phyloP scores from a whole-genome alignment of 2,113 vertebrate genomes.

The Enhydra lutris region DNA sequence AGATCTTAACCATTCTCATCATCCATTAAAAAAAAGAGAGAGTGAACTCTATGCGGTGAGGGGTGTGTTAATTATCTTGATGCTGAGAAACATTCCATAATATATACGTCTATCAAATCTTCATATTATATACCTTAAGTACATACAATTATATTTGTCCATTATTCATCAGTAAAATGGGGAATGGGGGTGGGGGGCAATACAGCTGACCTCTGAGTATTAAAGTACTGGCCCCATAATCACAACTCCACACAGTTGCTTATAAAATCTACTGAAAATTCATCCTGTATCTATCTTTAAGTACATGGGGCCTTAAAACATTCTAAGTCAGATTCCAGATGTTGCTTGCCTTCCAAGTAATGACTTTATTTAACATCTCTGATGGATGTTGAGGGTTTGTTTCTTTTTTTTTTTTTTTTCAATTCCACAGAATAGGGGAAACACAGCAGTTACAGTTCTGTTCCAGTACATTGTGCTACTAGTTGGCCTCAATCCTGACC shows the following conservation, averaged over 20 bases:
- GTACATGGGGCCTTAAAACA: background rate
- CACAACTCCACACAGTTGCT: background rate
- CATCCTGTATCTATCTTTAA: background rate
- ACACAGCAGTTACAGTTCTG: background rate
- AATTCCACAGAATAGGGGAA: background rate
- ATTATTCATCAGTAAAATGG: background rate
- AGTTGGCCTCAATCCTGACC: conserved; percentile 65
- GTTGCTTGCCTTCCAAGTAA: conserved; percentile 19
- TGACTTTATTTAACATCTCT: background rate
- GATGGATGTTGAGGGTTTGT: background rate
- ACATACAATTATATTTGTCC: background rate
- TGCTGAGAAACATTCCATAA: background rate
- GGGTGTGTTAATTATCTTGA: background rate
- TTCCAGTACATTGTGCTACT: background rate
- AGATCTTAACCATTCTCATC: background rate
- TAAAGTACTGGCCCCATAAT: background rate
- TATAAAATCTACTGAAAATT: conserved; percentile 19
- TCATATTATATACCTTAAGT: background rate
- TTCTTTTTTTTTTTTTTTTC: too few species aligned
- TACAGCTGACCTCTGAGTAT: background rate
- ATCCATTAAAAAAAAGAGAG: background rate
- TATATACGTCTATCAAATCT: background rate
- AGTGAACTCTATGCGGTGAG: background rate
- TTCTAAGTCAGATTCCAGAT: background rate
- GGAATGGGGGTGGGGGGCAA: background rate